phyloP scores from a whole-genome alignment of 2,113 vertebrate genomes.

The Passer montanus region DNA sequence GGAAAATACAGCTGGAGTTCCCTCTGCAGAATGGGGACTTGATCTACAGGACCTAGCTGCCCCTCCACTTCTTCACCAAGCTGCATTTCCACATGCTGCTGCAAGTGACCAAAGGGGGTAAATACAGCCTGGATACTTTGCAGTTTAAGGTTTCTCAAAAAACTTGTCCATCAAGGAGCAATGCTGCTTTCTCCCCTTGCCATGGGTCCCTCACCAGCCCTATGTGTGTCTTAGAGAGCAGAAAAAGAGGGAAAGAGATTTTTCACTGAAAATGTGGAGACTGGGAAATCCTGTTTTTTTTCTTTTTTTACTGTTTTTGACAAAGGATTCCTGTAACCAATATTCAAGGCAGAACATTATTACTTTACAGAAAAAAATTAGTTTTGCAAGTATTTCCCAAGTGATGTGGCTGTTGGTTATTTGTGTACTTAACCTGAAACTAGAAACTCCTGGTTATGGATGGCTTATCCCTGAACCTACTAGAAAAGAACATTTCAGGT shows the following conservation, averaged over 20 bases:
- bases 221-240: background rate
- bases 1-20: conserved; percentile 55
- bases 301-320: background rate
- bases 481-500: background rate
- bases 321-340: background rate
- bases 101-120: background rate
- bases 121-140: background rate
- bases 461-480: background rate
- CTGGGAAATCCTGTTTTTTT: background rate
- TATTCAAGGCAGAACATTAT: background rate
- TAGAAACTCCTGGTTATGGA: background rate
- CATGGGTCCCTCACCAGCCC: fast-evolving
- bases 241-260: background rate
- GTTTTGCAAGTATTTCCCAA: background rate
- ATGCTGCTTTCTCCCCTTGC: background rate
- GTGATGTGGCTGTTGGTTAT: background rate
- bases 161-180: background rate
- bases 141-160: background rate
- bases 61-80: background rate
- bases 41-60: conserved; percentile 15
- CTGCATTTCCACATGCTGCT: background rate
- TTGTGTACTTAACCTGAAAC: background rate
- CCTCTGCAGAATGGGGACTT: conserved; percentile 17
- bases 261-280: background rate
- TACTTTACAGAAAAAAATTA: background rate